Base-by-base conservation (phyloP, 2,888 invertebrate genomes). In the Eulithis prunata region DNA sequence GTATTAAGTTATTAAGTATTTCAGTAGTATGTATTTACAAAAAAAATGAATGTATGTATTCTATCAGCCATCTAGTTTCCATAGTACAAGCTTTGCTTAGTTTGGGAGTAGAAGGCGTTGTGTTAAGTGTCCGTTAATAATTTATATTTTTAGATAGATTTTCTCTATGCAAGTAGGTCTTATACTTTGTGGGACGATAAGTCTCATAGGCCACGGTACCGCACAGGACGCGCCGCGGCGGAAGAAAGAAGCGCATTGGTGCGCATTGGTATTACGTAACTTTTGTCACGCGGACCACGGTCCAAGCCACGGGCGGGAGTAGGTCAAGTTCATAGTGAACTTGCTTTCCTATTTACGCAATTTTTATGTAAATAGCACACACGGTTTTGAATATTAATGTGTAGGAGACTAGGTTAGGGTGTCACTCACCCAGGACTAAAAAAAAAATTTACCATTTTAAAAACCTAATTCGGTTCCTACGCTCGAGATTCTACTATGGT, bases 241-340 rank as follows among this genome's bases (percentile, higher is more conserved):
- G 21, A 51, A 41, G 57, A 45, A 81, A 77, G 83, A 83, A 83
- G 82, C 21, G 21, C 21, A 21, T 21, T 2, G 21, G 21, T 21
- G 83, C 75, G 78, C 67, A 49, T 49, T 49, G 49, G 38, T 38
- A 49, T 49, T 49, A 11, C 49, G 49, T 60, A 68, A 52, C 28
- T 51, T 70, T 82, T 83, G 76, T 49, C 49, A 11, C 79, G 81
- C 76, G 82, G 81, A 62, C 21, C 62, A 56, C 70, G 69, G 62
- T 63, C 64, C 77, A 80, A 82, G 77, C 7, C 72, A 80, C 57
- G 59, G 68, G 80, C 75, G 76, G 4, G n/a, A 62, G 71, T 70
- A 67, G 74, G 78, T 78, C 79, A 81, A 80, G 80, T 76, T 79
- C 77, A 73, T 57, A 56, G 49, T 52, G 54, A 57, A 60, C 60